Percentiles rank a stretch among this genome's conserved stretches.
These are phyloP conservation scores for Morpho achilles DNA, from an alignment of 2,888 invertebrate genomes.

Conservation along the genomic window DNA sequence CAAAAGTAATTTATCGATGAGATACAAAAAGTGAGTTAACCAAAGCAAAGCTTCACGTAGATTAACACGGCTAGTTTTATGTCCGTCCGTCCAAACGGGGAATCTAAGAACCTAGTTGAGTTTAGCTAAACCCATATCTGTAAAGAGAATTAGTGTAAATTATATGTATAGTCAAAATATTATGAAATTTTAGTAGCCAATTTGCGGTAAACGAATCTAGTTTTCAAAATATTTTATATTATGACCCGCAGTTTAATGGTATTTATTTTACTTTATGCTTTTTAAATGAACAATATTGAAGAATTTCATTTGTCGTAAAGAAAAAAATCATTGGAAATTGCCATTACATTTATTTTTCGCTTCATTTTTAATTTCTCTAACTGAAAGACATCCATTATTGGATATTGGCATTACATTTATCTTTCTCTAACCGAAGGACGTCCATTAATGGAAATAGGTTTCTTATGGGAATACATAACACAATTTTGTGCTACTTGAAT, in stretches of 20 bases:
- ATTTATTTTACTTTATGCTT: conserved; percentile 45
- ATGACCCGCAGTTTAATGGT: conserved; percentile 49
- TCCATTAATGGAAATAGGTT: no score
- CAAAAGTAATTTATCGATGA: not conserved
- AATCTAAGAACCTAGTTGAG: conserved; percentile 49
- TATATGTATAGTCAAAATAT: conserved; percentile 32
- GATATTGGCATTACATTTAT: conserved; percentile 13
- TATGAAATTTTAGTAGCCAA: conserved; percentile 18
- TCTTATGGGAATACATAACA: no score
- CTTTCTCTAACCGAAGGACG: conserved; percentile 3
- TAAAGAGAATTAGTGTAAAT: conserved; percentile 50
- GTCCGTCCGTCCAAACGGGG: conserved; percentile 70
- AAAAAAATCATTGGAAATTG: conserved; percentile 2
- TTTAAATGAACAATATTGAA: not conserved
- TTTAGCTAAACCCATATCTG: conserved; percentile 44
- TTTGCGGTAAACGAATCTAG: conserved; percentile 17
- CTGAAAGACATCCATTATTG: no score
- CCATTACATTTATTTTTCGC: conserved; percentile 21
- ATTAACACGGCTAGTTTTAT: conserved; percentile 47
- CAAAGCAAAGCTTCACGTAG: conserved; percentile 33
- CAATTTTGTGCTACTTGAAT: no score
- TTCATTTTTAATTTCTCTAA: conserved; percentile 29
- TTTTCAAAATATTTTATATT: conserved; percentile 11
- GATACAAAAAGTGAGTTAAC: not conserved
- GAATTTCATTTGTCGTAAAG: no score